A percentile compares a stretch with the other conserved stretches of the same genome.
phyloP scores from a whole-genome alignment of 2,113 vertebrate species.

The Tragelaphus strepsiceros region DNA sequence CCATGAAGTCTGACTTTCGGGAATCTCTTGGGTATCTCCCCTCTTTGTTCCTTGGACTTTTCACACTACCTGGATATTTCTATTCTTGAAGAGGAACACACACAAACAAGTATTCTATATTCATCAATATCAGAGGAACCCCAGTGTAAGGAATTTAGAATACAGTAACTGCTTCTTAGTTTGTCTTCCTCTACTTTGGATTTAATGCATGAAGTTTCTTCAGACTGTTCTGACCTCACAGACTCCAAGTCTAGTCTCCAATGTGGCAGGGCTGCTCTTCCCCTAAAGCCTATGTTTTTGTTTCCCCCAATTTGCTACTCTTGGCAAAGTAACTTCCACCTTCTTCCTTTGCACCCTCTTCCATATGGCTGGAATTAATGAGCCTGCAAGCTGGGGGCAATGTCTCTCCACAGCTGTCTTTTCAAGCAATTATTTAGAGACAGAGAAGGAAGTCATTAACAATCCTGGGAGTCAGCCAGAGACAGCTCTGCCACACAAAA shows the following conservation, averaged over 20 bases:
- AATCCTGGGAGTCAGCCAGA: constrained; percentile 58
- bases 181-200: background rate
- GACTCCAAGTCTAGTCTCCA: background rate
- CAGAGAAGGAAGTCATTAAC: constrained; percentile 69
- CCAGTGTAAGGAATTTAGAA: background rate
- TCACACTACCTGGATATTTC: background rate
- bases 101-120: background rate
- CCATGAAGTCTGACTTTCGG: background rate
- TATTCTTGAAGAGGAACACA: background rate
- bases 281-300: background rate
- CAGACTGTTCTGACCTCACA: background rate
- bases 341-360: constrained; percentile 25
- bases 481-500: constrained; percentile 37
- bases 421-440: constrained; percentile 65
- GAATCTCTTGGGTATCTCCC: background rate
- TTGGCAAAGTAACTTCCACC: background rate
- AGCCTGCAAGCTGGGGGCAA: constrained; percentile 14
- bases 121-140: background rate
- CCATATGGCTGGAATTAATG: constrained; percentile 39
- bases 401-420: constrained; percentile 60
- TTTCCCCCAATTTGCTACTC: background rate
- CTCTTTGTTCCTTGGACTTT: background rate
- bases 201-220: background rate
- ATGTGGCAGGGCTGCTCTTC: background rate
- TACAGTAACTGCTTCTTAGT: background rate